phyloP scores from a whole-genome alignment of 64 coral and sea anemone genomes.

The Catalaphyllia jardinei region DNA sequence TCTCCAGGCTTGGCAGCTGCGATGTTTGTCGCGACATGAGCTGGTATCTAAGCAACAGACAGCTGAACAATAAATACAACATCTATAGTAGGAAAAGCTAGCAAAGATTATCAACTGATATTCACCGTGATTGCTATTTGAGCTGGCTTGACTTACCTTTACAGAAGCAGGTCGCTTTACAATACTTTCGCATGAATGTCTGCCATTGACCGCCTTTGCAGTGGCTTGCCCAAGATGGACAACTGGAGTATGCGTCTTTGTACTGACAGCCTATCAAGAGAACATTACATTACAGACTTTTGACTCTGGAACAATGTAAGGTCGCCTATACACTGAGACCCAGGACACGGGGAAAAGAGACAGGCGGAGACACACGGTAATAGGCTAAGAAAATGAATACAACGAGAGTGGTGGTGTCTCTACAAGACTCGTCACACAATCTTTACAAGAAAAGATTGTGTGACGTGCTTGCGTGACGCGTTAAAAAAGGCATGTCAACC shows the following conservation, averaged over 20 bases:
- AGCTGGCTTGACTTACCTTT: slow-evolving; percentile 3
- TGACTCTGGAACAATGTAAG: too few species aligned
- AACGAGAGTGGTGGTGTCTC: too few species aligned
- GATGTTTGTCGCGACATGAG: background rate
- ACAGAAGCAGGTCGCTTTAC: slow-evolving; percentile 62
- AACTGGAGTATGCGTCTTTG: slow-evolving; percentile 42
- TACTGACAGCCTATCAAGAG: slow-evolving; percentile 52
- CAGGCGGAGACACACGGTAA: too few species aligned
- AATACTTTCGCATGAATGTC: slow-evolving; percentile 48
- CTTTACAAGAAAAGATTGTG: too few species aligned
- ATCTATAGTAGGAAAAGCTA: background rate
- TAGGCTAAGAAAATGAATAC: too few species aligned
- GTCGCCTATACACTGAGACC: too few species aligned
- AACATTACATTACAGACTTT: background rate
- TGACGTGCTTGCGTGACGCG: too few species aligned
- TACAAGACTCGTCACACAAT: too few species aligned
- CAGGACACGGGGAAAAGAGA: too few species aligned
- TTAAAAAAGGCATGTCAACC: too few species aligned
- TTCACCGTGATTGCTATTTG: too few species aligned
- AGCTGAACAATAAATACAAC: background rate
- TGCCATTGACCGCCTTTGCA: slow-evolving; percentile 13
- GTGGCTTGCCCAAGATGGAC: slow-evolving; percentile 54
- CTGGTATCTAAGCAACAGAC: slow-evolving; percentile 6
- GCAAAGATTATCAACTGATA: background rate
- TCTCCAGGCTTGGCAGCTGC: slow-evolving; percentile 34